Evolutionary conservation across 2,888 invertebrate genomes (phyloP), one percentile per base, ranked within the genome.

Genomic region (Xanthia icteritia): DNA sequence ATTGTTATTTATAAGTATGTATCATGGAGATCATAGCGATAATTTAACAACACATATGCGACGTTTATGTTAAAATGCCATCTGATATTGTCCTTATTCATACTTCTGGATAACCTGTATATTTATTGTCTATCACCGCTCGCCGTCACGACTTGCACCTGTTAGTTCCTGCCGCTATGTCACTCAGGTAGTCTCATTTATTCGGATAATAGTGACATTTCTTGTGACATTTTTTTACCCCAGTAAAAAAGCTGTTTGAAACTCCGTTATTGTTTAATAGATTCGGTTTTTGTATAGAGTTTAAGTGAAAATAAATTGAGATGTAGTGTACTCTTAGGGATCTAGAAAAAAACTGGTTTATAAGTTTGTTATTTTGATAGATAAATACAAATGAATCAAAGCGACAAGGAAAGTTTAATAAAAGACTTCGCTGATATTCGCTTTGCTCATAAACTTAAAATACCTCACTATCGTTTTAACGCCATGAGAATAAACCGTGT

Each of bases 181-280:
- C 61, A 45, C 87, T 86, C 87, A 87, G 87, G 87, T 87, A 87
- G 82, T 65, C 73, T 74, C 69, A 36, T 77, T 81, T 85, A 79
- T 73, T 39, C 51, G 5, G 60, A 72, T 77, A 75, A 82, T 65
- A 60, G 17, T 75, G 48, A 42, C 77, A 70, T 69, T 82, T 87
- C 67, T 80, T 79, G 20, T 48, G 31, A 56, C 65, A 51, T n/a
- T 67, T 83, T 83, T 76, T 79, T 74, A 74, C 31, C 9, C 13
- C 11, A 75, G 60, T 60, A 2, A 68, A 78, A 36, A n/a, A n/a
- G n/a, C 20, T 23, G 36, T 27, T 15, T 36, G 27, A 60, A 36
- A 74, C 27, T 13, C 15, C 20, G 23, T 20, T 63, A 64, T 45
- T 17, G 45, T 42, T 51, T 31, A 31, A 39, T 23, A n/a, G 5